These are phyloP conservation scores for Penaeus indicus DNA, from an alignment of 1,140 invertebrate species.

Conservation along the genomic window DNA sequence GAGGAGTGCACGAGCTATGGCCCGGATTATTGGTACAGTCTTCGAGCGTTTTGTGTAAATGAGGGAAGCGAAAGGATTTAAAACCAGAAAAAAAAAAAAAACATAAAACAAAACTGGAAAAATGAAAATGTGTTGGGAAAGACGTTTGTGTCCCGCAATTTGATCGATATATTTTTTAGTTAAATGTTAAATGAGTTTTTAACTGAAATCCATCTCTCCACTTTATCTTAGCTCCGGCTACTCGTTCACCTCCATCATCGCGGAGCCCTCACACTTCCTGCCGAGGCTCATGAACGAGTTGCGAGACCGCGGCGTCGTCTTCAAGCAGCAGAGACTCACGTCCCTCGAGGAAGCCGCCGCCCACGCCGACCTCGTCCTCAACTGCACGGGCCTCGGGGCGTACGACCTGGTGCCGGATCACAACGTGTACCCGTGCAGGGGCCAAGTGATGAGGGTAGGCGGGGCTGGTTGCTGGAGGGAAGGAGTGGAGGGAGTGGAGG, in stretches of 20 bases:
- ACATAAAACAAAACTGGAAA: no score
- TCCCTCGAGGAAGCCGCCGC: slow-evolving; percentile 40
- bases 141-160: no score
- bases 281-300: slow-evolving; percentile 64
- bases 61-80: no score
- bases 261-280: slow-evolving; percentile 60
- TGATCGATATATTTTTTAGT: no score
- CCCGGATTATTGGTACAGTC: slow-evolving; percentile 25
- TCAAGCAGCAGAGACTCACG: background rate
- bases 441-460: slow-evolving; percentile 68
- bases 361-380: slow-evolving; percentile 67
- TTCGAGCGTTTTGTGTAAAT: background rate
- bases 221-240: slow-evolving; percentile 32
- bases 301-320: background rate
- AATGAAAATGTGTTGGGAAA: no score
- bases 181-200: background rate
- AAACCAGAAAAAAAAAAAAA: no score
- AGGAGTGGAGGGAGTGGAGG: no score
- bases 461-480: no score
- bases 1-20: background rate
- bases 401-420: slow-evolving; percentile 65
- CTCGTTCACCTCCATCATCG: slow-evolving; percentile 38
- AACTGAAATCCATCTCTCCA: background rate
- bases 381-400: slow-evolving; percentile 68
- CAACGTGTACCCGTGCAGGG: slow-evolving; percentile 66